Base-by-base conservation (phyloP, 2,888 invertebrate genomes). In the Plagodis dolabraria region DNA sequence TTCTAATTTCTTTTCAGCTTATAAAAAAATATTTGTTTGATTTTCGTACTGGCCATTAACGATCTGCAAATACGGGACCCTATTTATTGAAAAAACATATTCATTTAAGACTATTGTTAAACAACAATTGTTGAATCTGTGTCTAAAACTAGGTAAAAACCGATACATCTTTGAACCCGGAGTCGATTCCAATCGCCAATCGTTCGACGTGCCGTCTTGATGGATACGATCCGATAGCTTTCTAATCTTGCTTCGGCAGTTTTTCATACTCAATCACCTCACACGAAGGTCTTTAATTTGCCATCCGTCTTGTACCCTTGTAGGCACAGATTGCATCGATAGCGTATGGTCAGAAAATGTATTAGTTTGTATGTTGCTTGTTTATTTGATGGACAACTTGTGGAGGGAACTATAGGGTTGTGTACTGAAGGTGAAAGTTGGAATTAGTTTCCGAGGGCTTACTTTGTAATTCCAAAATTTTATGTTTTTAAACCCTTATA, bases 211-310 rank as follows among this genome's bases (percentile, higher is more conserved):
- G 60, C 47, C 49, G 42, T 9, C 69, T 69, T 79, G 78, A 83
- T 82, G 78, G 80, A 80, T 79, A 71, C 63, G 69, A 67, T 62
- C 64, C 71, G 69, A 78, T 80, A 76, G 76, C 79, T 82, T 75
- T 71, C 81, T 85, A 87, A 87, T 87, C 86, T 72, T 70, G 69
- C 62, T 74, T 75, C 59, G 77, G 82, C 77, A 82, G 86, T 92
- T 83, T 87, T 87, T 90, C 88, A 88, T 87, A 87, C 91, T 92
- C 92, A 79, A 92, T 92, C 91, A 92, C 87, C 53, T 64, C 72
- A 71, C 68, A 72, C 73, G 70, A 69, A 74, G 80, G 83, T 79
- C 75, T 85, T 87, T 87, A 87, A 87, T 86, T 88, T 83, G 79
- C 87, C 79, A 90, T 91, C 85, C 82, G 79, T 88, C 90, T 88